A percentile compares a stretch with the other conserved stretches of the same genome.
Evolutionary conservation across 2,797 vertebrate species (phyloP).

Genomic region (Natrix natrix): DNA sequence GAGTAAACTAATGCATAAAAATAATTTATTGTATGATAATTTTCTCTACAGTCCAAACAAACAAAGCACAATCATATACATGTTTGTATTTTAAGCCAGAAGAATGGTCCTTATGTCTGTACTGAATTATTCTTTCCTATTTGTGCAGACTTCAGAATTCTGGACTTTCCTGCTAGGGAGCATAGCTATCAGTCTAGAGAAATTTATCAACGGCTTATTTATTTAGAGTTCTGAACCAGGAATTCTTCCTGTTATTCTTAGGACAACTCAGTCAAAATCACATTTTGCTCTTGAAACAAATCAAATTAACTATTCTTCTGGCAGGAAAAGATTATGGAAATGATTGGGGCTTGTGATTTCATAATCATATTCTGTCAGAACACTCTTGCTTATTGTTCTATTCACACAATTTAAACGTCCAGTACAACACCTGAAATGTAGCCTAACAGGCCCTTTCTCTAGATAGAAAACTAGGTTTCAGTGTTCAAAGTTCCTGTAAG

Average conservation of each 20-base stretch:
- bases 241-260: neutral
- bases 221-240: neutral
- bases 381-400: neutral
- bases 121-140: neutral
- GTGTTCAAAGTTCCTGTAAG: neutral
- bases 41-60: neutral
- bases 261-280: neutral
- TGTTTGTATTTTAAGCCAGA: neutral
- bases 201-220: neutral
- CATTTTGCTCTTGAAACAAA: neutral
- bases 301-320: neutral
- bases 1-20: constrained; percentile 39
- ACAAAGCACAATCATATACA: neutral
- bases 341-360: neutral
- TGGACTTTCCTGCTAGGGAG: neutral
- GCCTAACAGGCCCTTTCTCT: neutral
- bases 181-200: neutral
- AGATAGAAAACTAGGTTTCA: neutral
- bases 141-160: neutral
- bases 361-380: neutral
- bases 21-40: neutral
- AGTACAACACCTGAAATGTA: neutral
- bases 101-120: neutral
- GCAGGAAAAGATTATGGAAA: neutral
- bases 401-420: neutral